Base-by-base conservation (phyloP, 2,888 invertebrate genomes). In the Polydesmus complanatus region DNA sequence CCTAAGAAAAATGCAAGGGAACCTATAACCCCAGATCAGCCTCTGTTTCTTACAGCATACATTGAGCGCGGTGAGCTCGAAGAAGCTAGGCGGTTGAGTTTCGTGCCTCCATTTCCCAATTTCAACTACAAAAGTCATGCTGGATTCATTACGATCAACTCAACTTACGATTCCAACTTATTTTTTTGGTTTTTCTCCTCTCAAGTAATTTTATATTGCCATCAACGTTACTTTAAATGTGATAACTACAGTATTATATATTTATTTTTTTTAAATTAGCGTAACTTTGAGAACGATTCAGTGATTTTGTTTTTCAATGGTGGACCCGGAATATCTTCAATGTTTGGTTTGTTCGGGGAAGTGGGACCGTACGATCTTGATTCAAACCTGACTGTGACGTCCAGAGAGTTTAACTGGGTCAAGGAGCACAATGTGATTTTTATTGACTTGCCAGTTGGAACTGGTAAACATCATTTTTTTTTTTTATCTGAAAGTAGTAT, bases 91-190 rank as follows among this genome's bases (percentile, higher is more conserved):
- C n/a, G 21, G 3, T 19, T 55, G 3, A 55, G 55, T 55, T 55
- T 55, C 5, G 55, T 55, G 26, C 11, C 26, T 18, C 55, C 55
- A 37, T 55, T 55, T 21, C 19, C 27, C 27, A 27, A 27, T 27
- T 55, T 55, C 8, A 27, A 55, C 22, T 37, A 55, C 27, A 19
- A 8, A n/a, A 55, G 55, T 55, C 37, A 27, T 27, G 26, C 55
- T 8, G 55, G 55, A 14, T 37, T 37, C 14, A 8, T 37, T 8
- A 37, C 37, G 14, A 14, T 37, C 37, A 8, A 37, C 14, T 14
- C 37, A 37, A 37, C 5, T 37, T 37, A 37, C 14, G 5, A 37
- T 37, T 37, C 37, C 37, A 37, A 37, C 14, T 8, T 37, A 37
- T 37, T 37, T 14, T 37, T 37, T 37, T 37, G 37, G 37, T 37